Conservation (phyloP, 2,113 vertebrate genomes). For the Ochotona curzoniae region DNA sequence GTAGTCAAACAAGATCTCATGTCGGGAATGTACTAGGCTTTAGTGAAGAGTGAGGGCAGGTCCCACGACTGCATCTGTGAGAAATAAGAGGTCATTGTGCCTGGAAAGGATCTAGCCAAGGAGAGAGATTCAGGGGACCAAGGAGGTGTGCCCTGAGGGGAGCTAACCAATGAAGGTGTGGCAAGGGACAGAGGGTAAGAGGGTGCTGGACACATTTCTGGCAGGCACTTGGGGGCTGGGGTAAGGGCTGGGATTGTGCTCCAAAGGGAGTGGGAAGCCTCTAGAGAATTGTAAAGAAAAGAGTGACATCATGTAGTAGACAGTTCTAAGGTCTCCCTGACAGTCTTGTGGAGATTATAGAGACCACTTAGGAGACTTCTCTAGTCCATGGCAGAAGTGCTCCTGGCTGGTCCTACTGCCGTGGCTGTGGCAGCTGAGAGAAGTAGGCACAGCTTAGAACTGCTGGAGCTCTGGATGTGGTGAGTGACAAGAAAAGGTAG, state of each 20-base stretch:
- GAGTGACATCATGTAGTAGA: not conserved
- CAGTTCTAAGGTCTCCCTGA: not conserved
- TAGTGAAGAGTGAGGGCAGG: not conserved
- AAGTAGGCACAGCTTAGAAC: not conserved
- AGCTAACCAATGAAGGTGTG: not conserved
- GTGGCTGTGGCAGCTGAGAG: not conserved
- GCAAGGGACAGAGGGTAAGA: too few relatives aligned
- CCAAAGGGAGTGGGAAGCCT: not conserved
- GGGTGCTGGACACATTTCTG: not conserved
- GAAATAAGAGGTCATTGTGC: not conserved
- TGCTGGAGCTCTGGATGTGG: not conserved
- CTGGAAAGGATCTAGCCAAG: not conserved
- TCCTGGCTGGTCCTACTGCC: not conserved
- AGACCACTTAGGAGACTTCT: not conserved
- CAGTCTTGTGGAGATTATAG: not conserved
- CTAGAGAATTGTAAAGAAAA: not conserved
- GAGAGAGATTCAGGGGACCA: not conserved
- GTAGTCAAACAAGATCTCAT: not conserved
- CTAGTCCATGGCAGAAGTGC: not conserved
- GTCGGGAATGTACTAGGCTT: not conserved
- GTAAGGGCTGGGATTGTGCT: not conserved
- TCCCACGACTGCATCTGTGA: not conserved
- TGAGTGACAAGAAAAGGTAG: not conserved
- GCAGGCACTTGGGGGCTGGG: too few relatives aligned
- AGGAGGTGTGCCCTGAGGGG: not conserved